Percentiles rank a stretch among this genome's conserved stretches.
phyloP scores from a whole-genome alignment of 2,888 invertebrate species.

The Trissolcus brochymenae region DNA sequence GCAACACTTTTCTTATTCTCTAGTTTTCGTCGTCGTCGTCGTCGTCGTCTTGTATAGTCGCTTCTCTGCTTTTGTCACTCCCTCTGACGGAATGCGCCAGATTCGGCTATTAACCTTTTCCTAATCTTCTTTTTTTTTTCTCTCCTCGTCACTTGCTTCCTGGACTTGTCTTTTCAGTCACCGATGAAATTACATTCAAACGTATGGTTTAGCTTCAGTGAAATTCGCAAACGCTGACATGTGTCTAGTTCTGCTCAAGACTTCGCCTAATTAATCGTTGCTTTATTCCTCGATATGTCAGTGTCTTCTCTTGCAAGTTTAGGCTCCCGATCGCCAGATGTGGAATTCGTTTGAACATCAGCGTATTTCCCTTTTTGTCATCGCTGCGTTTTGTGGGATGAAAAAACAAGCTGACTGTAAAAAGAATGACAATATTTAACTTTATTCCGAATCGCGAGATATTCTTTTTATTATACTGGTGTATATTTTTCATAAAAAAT shows the following conservation, averaged over 20 bases:
- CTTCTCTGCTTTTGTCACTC: constrained; percentile 33
- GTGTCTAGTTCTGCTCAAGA: constrained; percentile 41
- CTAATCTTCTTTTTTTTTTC: constrained; percentile 33
- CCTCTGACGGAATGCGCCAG: constrained; percentile 46
- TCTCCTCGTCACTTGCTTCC: constrained; percentile 26
- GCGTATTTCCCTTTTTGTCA: background rate
- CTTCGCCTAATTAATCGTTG: constrained; percentile 40
- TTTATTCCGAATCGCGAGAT: too few relatives aligned
- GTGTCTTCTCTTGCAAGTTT: constrained; percentile 11
- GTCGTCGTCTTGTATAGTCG: background rate
- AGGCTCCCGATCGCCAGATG: background rate
- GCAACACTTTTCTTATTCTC: constrained; percentile 13
- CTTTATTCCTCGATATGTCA: constrained; percentile 24
- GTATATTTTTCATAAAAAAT: too few relatives aligned
- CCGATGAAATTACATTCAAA: constrained; percentile 45
- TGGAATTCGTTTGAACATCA: constrained; percentile 31
- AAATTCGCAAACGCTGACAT: constrained; percentile 41
- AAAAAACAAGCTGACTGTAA: background rate
- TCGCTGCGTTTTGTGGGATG: background rate
- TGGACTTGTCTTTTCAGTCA: constrained; percentile 30
- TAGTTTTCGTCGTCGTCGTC: constrained; percentile 7
- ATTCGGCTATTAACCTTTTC: constrained; percentile 58
- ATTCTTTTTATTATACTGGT: too few relatives aligned
- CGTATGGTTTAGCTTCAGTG: constrained; percentile 45
- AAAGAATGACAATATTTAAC: too few relatives aligned